Evolutionary conservation across 2,888 invertebrate genomes (phyloP), one percentile per base, ranked within the genome.

Genomic region (Eurytoma adleriae): DNA sequence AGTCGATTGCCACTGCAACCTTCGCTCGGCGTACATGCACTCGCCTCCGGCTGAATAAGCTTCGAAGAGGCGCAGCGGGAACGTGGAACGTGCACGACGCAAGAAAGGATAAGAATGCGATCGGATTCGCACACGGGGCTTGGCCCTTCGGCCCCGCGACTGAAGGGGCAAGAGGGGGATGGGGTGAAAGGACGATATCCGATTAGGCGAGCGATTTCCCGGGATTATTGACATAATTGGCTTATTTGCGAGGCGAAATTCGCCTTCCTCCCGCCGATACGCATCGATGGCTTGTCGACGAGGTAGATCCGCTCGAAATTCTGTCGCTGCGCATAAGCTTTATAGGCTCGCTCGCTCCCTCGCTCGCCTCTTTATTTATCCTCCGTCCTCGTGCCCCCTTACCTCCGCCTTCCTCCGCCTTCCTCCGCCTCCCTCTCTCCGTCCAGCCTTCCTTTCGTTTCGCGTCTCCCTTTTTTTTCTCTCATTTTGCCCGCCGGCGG

Each of bases 251-350:
- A 80, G 73, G 69, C 78, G 68, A 81, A 81, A 80, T 81, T 81
- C 79, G 70, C 80, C 80, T 64, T 78, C 82, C 80, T 77, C 73
- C 81, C 79, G 82, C 66, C 82, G 83, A 82, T 83, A 84, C 81
- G 84, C 82, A 87, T 86, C 86, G 83, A 84, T 80, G 83, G 74
- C 84, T 85, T 83, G 82, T 84, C 84, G 82, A 83, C 82, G 84
- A 81, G 82, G 78, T 57, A 75, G 75, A 81, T 79, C 71, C 81
- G 66, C 76, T 79, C 71, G 78, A 81, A 81, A 81, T 81, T 81
- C 81, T 81, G 79, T 81, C 79, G 74, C 59, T 74, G 61, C 16
- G 68, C 59, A 70, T 74, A 66, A 62, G 74, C 50, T 59, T 70
- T 64, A 70, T 48, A 73, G 40, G 10, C 40, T 10, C 18, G 3